Percentiles rank a stretch among this genome's conserved stretches.
Evolutionary conservation across 1,140 invertebrate species (phyloP).

Genomic region (Chironomus striatipennis): DNA sequence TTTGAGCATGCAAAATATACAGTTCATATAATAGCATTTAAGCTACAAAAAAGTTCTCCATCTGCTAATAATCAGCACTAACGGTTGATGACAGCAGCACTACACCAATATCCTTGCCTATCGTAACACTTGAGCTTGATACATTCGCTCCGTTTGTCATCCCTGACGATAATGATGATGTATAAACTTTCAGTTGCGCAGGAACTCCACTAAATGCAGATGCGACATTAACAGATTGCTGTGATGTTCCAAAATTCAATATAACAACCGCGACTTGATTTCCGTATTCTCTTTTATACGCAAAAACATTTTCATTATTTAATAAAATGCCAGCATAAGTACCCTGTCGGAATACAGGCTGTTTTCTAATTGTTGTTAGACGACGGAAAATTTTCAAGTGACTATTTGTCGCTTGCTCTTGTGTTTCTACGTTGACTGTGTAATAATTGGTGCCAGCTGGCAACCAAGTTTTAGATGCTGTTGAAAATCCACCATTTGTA

Average conservation of each 20-base stretch:
- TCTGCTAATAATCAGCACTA: not conserved
- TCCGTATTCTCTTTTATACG: slow-evolving; percentile 32
- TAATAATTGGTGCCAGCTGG: slow-evolving; percentile 50
- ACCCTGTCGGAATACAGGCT: slow-evolving; percentile 38
- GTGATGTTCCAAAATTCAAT: not conserved
- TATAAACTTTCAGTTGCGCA: not conserved
- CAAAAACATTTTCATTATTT: slow-evolving; percentile 39
- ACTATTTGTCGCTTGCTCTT: slow-evolving; percentile 31
- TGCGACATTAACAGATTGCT: not conserved
- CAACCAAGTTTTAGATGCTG: slow-evolving; percentile 53
- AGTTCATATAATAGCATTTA: not conserved
- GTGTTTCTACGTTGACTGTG: slow-evolving; percentile 44
- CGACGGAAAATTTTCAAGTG: slow-evolving; percentile 1
- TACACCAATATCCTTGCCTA: not conserved
- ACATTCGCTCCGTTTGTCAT: not conserved
- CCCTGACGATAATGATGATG: not conserved
- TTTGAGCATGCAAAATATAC: not conserved
- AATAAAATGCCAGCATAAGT: slow-evolving; percentile 32
- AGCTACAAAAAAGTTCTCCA: no score
- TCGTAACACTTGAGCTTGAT: not conserved
- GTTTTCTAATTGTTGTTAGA: not conserved
- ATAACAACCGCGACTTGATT: not conserved
- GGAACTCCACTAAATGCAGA: not conserved
- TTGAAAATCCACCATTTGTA: slow-evolving; percentile 52
- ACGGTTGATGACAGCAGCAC: not conserved